A percentile compares a stretch with the other conserved stretches of the same genome.
These are phyloP conservation scores for Melieria picta DNA, from an alignment of 2,888 invertebrate species.

Conservation along the genomic window DNA sequence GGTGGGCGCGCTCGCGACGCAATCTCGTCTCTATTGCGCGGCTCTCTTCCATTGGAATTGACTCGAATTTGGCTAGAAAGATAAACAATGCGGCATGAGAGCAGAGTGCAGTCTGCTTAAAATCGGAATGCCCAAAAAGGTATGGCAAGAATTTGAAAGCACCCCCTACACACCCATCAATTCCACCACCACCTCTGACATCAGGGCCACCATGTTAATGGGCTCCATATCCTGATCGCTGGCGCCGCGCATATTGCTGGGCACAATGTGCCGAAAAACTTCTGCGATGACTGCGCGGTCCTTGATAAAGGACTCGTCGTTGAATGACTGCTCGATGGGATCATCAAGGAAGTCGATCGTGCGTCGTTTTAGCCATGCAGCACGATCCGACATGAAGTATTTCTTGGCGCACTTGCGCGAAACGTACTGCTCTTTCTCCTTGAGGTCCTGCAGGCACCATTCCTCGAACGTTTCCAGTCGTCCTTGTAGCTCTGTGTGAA, in stretches of 20 bases:
- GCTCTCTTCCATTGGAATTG: conserved; percentile 49
- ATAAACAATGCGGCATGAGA: neutral
- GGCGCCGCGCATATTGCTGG: conserved; percentile 52
- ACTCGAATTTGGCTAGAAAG: conserved; percentile 54
- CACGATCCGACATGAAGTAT: conserved; percentile 60
- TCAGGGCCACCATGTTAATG: conserved; percentile 58
- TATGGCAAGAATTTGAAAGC: neutral
- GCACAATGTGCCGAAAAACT: conserved; percentile 58
- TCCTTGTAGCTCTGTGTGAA: conserved; percentile 57
- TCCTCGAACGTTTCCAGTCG: conserved; percentile 56
- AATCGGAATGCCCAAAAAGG: neutral
- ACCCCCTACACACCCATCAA: conserved; percentile 44
- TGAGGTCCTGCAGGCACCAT: conserved; percentile 58
- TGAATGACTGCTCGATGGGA: conserved; percentile 53
- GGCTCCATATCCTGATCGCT: conserved; percentile 50
- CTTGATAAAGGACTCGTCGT: conserved; percentile 49
- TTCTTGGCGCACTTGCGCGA: conserved; percentile 59
- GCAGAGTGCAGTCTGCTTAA: neutral
- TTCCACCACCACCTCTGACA: conserved; percentile 54
- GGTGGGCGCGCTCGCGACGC: conserved; percentile 51
- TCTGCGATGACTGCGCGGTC: conserved; percentile 55
- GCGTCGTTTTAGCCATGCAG: conserved; percentile 50
- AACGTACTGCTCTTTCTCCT: conserved; percentile 58
- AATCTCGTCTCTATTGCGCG: conserved; percentile 49
- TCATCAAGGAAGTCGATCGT: conserved; percentile 47